Percentiles rank a stretch among this genome's conserved stretches.
These are phyloP conservation scores for Pituophis catenifer DNA, from an alignment of 2,113 vertebrate species.

Conservation along the genomic window DNA sequence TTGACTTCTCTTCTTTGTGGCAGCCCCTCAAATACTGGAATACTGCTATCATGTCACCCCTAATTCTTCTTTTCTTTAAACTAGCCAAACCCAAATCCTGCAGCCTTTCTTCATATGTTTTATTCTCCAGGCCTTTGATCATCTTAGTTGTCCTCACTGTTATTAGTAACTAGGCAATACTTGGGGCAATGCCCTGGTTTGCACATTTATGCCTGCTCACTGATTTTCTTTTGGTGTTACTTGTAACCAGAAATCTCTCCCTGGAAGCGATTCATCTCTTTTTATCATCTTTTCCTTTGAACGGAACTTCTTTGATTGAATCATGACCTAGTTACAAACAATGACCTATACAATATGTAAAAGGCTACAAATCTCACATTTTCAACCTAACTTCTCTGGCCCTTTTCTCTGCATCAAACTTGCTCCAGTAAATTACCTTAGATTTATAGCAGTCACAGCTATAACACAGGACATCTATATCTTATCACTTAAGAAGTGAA, in stretches of 20 bases:
- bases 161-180: neutral
- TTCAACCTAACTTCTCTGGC: neutral
- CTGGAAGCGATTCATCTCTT: neutral
- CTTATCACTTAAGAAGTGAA: neutral
- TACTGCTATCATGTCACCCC: no score
- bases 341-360: neutral
- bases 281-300: neutral
- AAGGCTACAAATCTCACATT: neutral
- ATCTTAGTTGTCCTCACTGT: no score
- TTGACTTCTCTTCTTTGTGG: no score
- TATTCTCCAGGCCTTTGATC: no score
- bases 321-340: neutral
- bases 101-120: no score
- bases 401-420: neutral
- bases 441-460: neutral
- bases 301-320: neutral
- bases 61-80: no score
- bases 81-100: no score
- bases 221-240: neutral
- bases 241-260: neutral
- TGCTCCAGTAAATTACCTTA: neutral
- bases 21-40: no score
- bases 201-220: neutral
- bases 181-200: neutral
- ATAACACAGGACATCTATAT: neutral